Evolutionary conservation across 2,888 invertebrate genomes (phyloP).

Genomic region (Aplocera efformata): DNA sequence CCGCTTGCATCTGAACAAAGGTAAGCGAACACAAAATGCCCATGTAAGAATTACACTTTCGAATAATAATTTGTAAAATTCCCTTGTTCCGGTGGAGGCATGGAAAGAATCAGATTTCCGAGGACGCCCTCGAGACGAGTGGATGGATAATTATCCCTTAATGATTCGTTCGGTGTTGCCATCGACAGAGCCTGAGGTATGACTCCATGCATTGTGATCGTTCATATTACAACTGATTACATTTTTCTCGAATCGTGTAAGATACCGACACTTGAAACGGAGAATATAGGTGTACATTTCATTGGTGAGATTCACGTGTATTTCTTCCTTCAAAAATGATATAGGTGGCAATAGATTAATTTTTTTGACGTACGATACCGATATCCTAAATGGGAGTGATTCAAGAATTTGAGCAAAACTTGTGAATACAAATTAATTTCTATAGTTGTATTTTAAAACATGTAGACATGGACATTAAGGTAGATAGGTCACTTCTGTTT

Average conservation of each 20-base stretch:
- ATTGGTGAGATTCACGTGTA: no score
- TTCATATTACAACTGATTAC: constrained; percentile 38
- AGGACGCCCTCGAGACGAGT: constrained; percentile 63
- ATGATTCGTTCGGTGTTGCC: constrained; percentile 67
- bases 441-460: no score
- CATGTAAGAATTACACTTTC: constrained; percentile 20
- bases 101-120: constrained; percentile 72
- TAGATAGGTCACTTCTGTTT: no score
- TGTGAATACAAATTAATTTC: no score
- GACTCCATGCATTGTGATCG: constrained; percentile 63
- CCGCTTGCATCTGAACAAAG: constrained; percentile 5
- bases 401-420: no score
- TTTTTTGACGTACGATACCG: no score
- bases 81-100: constrained; percentile 41
- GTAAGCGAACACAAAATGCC: constrained; percentile 2
- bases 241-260: background rate
- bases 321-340: no score
- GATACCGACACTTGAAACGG: no score
- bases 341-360: no score
- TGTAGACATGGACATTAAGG: no score
- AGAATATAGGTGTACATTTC: no score
- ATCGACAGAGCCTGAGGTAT: constrained; percentile 61
- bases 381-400: no score
- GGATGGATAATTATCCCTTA: constrained; percentile 73
- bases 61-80: constrained; percentile 46